phyloP scores from a whole-genome alignment of 2,888 invertebrate species.

The Xestia sexstrigata region DNA sequence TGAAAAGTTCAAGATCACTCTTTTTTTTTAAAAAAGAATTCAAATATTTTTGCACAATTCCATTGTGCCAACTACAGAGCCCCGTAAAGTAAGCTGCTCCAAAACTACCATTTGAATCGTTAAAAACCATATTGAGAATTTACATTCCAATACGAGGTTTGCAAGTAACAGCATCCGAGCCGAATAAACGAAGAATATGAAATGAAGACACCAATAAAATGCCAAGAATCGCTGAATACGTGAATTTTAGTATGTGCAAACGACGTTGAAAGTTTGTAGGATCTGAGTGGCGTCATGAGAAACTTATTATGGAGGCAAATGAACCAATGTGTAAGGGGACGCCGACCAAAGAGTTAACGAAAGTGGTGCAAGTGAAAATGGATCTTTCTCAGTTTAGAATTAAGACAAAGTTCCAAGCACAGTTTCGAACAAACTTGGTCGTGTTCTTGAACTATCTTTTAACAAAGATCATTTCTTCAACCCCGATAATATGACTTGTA shows the following conservation, averaged over 20 bases:
- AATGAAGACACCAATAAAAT: slow-evolving; percentile 51
- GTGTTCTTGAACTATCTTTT: not conserved
- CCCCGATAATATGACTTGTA: not conserved
- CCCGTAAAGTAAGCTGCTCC: not conserved
- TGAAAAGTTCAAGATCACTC: not conserved
- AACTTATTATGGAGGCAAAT: slow-evolving; percentile 51
- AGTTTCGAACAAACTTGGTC: slow-evolving; percentile 9
- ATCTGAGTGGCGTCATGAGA: slow-evolving; percentile 4
- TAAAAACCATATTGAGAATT: slow-evolving; percentile 21
- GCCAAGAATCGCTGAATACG: slow-evolving; percentile 47
- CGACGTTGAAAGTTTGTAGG: slow-evolving; percentile 25
- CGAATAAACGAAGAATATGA: slow-evolving; percentile 47
- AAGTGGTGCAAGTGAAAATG: slow-evolving; percentile 29
- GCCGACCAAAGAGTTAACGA: not conserved
- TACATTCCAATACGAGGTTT: slow-evolving; percentile 17
- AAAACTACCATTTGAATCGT: slow-evolving; percentile 34
- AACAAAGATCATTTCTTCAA: slow-evolving; percentile 23
- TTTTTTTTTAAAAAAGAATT: not conserved
- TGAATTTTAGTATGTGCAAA: slow-evolving; percentile 52
- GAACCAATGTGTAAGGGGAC: slow-evolving; percentile 27
- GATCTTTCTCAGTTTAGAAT: slow-evolving; percentile 24
- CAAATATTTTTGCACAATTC: not conserved
- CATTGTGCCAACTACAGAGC: not conserved
- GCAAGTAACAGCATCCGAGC: slow-evolving; percentile 41
- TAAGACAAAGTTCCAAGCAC: slow-evolving; percentile 27